phyloP scores from a whole-genome alignment of 2,113 vertebrate genomes.

The Reinhardtius hippoglossoides region DNA sequence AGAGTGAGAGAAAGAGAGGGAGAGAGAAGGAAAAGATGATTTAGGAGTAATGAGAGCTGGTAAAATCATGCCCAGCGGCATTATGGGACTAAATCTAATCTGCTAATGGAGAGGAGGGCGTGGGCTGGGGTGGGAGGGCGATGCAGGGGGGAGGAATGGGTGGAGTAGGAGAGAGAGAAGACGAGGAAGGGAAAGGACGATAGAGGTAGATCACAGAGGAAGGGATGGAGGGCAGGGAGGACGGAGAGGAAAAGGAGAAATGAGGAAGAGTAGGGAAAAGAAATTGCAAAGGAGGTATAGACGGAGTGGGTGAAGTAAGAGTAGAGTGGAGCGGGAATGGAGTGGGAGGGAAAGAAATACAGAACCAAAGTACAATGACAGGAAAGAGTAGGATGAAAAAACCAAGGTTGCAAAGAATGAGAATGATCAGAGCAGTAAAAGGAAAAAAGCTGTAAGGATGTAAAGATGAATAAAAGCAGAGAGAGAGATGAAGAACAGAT shows the following conservation, averaged over 20 bases:
- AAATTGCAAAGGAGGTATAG: not conserved
- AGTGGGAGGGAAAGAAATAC: not conserved
- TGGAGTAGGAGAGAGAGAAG: slow-evolving; percentile 29
- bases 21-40: slow-evolving; percentile 73
- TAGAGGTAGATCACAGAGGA: slow-evolving; percentile 40
- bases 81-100: slow-evolving; percentile 82
- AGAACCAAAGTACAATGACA: not conserved
- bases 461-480: not conserved
- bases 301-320: not conserved
- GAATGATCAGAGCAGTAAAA: not conserved
- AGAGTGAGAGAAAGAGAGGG: slow-evolving; percentile 15
- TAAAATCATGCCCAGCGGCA: slow-evolving; percentile 77
- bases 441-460: not conserved
- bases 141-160: slow-evolving; percentile 28
- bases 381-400: not conserved
- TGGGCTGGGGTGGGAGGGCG: slow-evolving; percentile 28
- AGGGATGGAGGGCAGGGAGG: slow-evolving; percentile 26
- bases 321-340: not conserved
- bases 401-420: slow-evolving; percentile 1
- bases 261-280: not conserved
- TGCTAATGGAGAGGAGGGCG: slow-evolving; percentile 77
- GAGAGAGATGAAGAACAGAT: not conserved
- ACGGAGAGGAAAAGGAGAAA: not conserved
- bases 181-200: slow-evolving; percentile 45
- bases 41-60: slow-evolving; percentile 76